These are phyloP conservation scores for Siphlonurus alternatus DNA, from an alignment of 2,888 invertebrate genomes.

Conservation along the genomic window DNA sequence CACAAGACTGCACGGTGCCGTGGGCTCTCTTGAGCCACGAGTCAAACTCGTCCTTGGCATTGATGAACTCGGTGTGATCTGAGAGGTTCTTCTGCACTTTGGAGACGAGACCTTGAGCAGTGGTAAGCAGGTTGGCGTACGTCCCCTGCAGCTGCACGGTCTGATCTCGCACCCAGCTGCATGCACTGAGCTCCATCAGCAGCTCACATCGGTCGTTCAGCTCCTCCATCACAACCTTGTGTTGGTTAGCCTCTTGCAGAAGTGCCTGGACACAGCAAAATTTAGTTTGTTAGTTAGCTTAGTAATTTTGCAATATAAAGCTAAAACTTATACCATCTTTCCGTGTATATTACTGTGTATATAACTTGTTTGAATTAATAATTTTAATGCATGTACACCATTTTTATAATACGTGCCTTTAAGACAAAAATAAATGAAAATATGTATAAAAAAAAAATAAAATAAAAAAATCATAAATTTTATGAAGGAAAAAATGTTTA, in stretches of 20 bases:
- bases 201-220: constrained; percentile 74
- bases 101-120: constrained; percentile 63
- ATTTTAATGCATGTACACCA: no score
- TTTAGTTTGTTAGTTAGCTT: neutral
- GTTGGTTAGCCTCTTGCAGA: constrained; percentile 53
- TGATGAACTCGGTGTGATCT: constrained; percentile 80
- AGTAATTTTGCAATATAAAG: no score
- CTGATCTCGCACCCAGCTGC: constrained; percentile 69
- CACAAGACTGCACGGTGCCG: constrained; percentile 65
- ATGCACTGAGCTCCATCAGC: constrained; percentile 71
- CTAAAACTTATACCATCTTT: no score
- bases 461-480: no score
- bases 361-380: no score
- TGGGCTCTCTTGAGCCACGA: constrained; percentile 70
- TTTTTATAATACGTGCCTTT: no score
- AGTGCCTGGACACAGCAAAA: constrained; percentile 39
- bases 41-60: constrained; percentile 66
- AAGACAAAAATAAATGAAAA: no score
- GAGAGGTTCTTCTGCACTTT: constrained; percentile 80
- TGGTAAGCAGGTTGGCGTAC: constrained; percentile 61
- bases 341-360: no score
- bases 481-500: no score
- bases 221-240: constrained; percentile 65
- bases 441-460: no score
- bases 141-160: constrained; percentile 68